A percentile compares a stretch with the other conserved stretches of the same genome.
Conservation (phyloP, 2,797 vertebrate genomes). For the Arctocebus calabarensis region DNA sequence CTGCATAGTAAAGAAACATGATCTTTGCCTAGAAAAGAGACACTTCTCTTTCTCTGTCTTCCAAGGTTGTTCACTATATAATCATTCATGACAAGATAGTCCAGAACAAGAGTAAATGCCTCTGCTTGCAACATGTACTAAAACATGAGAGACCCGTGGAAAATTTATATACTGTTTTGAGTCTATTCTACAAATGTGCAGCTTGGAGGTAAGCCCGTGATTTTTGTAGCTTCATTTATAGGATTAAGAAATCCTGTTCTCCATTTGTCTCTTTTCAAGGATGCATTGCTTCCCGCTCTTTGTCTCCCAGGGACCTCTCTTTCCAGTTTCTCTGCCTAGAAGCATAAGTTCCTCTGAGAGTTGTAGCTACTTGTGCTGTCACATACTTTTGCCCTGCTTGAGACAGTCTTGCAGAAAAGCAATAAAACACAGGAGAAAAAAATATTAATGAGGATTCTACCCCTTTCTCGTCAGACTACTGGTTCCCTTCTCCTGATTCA, state of each 20-base stretch:
- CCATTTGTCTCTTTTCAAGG: not conserved
- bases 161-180: not conserved
- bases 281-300: not conserved
- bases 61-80: not conserved
- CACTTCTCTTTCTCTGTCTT: not conserved
- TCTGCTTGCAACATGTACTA: not conserved
- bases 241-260: not conserved
- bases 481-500: not conserved
- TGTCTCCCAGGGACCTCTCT: not conserved
- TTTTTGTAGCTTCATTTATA: not conserved
- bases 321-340: not conserved
- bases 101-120: not conserved
- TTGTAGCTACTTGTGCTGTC: not conserved
- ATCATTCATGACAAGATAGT: not conserved
- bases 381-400: not conserved
- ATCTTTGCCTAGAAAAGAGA: not conserved
- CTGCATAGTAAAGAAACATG: not conserved
- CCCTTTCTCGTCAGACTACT: not conserved
- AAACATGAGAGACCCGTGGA: not conserved
- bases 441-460: conserved; percentile 8
- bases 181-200: not conserved
- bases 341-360: not conserved
- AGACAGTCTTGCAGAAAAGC: not conserved
- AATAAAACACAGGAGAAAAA: not conserved
- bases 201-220: not conserved